Evolutionary conservation across 2,888 invertebrate species (phyloP).

Genomic region (Drosophila antonietae): DNA sequence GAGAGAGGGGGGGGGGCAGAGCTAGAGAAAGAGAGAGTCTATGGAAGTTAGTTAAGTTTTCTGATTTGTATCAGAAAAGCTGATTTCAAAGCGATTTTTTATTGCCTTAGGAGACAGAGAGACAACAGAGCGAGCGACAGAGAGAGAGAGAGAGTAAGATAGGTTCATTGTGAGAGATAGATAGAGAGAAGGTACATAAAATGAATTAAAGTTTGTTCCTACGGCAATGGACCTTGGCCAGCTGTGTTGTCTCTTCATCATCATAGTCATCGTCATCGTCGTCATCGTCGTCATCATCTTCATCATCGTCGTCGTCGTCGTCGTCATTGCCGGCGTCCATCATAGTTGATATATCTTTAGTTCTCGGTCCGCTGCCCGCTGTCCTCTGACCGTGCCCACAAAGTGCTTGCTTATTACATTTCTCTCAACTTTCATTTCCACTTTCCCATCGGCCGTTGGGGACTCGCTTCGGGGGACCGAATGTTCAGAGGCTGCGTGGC

Average conservation of each 20-base stretch:
- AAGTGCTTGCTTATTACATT: slow-evolving; percentile 55
- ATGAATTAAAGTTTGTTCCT: slow-evolving; percentile 51
- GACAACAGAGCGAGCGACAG: background rate
- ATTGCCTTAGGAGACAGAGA: slow-evolving; percentile 35
- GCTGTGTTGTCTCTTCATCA: slow-evolving; percentile 33
- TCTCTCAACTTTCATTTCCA: slow-evolving; percentile 37
- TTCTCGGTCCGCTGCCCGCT: background rate
- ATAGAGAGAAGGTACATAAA: slow-evolving; percentile 27
- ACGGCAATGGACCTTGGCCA: slow-evolving; percentile 44
- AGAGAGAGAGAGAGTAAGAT: background rate
- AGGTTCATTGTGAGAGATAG: background rate
- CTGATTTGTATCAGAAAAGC: slow-evolving; percentile 26
- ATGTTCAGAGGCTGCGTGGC: background rate
- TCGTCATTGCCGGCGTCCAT: slow-evolving; percentile 44
- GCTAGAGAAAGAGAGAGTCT: background rate
- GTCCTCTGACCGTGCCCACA: slow-evolving; percentile 2
- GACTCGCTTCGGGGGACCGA: background rate
- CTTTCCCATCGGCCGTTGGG: slow-evolving; percentile 33
- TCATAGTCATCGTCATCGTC: slow-evolving; percentile 5
- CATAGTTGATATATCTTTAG: slow-evolving; percentile 50
- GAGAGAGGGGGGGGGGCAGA: background rate
- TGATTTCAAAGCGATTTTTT: slow-evolving; percentile 43
- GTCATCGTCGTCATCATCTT: background rate
- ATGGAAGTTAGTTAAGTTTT: slow-evolving; percentile 5
- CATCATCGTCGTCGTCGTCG: slow-evolving; percentile 14